A percentile compares a stretch with the other conserved stretches of the same genome.
Evolutionary conservation across 1,140 invertebrate species (phyloP).

Genomic region (Calliopsis andreniformis): DNA sequence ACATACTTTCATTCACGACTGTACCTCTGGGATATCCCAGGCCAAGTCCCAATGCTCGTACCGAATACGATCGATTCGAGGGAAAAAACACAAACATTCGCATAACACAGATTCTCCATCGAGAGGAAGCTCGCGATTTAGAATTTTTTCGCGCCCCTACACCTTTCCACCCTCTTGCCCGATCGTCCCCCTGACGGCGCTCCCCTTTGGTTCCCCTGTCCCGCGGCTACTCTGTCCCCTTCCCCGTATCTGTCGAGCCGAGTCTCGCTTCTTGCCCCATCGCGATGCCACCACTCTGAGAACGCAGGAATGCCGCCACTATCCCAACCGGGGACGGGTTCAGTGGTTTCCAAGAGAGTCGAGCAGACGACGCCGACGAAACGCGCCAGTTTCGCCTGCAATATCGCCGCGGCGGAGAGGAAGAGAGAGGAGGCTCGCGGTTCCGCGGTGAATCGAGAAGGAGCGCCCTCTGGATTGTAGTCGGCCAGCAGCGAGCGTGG

Average conservation of each 20-base stretch:
- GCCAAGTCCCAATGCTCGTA: no score
- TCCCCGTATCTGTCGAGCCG: conserved; percentile 12
- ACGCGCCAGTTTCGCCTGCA: conserved; percentile 41
- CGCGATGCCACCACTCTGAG: conserved; percentile 51
- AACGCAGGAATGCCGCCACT: conserved; percentile 55
- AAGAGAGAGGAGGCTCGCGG: neutral
- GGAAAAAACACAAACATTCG: no score
- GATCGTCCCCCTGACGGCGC: conserved; percentile 35
- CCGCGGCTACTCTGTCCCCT: conserved; percentile 41
- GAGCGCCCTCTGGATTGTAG: conserved; percentile 6
- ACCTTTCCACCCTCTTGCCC: conserved; percentile 44
- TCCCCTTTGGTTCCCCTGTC: conserved; percentile 48
- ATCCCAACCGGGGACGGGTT: conserved; percentile 59
- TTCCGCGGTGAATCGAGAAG: neutral
- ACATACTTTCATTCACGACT: no score
- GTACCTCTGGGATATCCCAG: no score
- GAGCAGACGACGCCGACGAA: conserved; percentile 52
- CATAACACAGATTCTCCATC: no score
- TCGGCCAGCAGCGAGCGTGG: neutral
- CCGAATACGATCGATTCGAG: no score
- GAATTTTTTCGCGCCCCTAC: conserved; percentile 58
- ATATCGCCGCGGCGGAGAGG: conserved; percentile 15
- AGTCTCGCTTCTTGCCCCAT: conserved; percentile 41
- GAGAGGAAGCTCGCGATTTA: conserved; percentile 5
- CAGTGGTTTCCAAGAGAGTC: conserved; percentile 64